Percentiles rank a stretch among this genome's conserved stretches.
These are phyloP conservation scores for Nomada goodeniana DNA, from an alignment of 2,888 invertebrate genomes.

Conservation along the genomic window DNA sequence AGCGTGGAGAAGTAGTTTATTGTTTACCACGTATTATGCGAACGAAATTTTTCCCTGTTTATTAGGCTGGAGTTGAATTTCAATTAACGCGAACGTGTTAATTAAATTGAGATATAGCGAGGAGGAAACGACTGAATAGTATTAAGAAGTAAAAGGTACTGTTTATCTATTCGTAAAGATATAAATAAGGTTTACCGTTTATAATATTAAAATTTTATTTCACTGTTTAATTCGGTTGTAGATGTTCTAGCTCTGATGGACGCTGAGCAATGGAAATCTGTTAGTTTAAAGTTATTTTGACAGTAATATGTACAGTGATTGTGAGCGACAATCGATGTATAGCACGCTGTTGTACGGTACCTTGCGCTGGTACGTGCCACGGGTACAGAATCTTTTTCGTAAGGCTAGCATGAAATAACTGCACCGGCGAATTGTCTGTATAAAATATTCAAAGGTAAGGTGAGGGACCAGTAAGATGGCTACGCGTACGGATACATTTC, in stretches of 20 bases:
- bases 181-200: neutral
- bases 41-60: too few species aligned
- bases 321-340: conserved; percentile 76
- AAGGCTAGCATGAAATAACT: conserved; percentile 80
- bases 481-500: conserved; percentile 71
- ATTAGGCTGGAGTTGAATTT: too few species aligned
- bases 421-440: conserved; percentile 82
- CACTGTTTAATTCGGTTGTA: neutral
- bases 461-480: conserved; percentile 71
- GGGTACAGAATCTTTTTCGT: conserved; percentile 78
- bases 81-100: too few species aligned
- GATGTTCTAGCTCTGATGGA: neutral
- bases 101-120: too few species aligned
- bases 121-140: neutral
- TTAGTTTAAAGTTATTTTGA: conserved; percentile 46
- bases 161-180: neutral
- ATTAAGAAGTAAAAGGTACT: neutral
- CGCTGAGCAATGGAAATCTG: conserved; percentile 39
- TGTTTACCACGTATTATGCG: too few species aligned
- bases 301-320: conserved; percentile 59
- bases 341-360: conserved; percentile 52
- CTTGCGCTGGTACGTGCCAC: conserved; percentile 76
- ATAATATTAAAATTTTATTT: neutral
- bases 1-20: too few species aligned
- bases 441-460: conserved; percentile 81